Percentiles rank a stretch among this genome's conserved stretches.
phyloP scores from a whole-genome alignment of 2,797 vertebrate species.

The Coilia nasus region DNA sequence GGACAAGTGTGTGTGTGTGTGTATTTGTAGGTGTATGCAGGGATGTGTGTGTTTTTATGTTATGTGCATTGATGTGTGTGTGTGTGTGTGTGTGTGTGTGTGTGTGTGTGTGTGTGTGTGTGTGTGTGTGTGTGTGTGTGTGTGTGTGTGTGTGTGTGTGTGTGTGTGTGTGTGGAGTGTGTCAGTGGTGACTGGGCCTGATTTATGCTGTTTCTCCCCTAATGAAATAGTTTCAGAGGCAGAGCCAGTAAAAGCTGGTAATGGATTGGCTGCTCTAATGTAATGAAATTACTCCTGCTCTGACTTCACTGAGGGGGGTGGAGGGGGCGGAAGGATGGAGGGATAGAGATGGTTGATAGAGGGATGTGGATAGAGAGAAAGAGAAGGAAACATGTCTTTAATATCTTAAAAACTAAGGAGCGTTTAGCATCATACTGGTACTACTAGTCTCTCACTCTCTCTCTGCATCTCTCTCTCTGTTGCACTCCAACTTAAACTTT shows the following conservation, averaged over 20 bases:
- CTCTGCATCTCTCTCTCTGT: slow-evolving; percentile 35
- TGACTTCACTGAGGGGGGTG: slow-evolving; percentile 82
- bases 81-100: neutral
- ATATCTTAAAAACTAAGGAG: slow-evolving; percentile 96
- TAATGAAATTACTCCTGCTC: slow-evolving; percentile 99
- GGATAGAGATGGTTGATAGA: slow-evolving; percentile 57
- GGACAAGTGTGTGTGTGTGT: neutral
- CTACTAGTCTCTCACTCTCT: slow-evolving; percentile 58
- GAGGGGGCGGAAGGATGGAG: slow-evolving; percentile 37
- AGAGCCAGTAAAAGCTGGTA: slow-evolving; percentile 99
- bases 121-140: neutral
- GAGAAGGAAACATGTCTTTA: slow-evolving; percentile 88
- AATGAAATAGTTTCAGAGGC: slow-evolving; percentile 99
- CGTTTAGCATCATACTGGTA: slow-evolving; percentile 75
- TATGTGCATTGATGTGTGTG: neutral
- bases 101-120: neutral
- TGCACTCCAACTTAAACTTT: no score
- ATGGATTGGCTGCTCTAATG: slow-evolving; percentile 99
- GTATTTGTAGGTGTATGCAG: neutral
- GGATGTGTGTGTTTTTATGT: neutral
- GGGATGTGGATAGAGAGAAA: slow-evolving; percentile 49
- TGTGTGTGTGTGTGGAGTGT: slow-evolving; percentile 69
- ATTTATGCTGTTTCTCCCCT: slow-evolving; percentile 98
- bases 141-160: slow-evolving; percentile 59
- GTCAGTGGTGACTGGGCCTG: slow-evolving; percentile 92